Conservation (phyloP, 2,888 invertebrate species). For the Rotaria magnacalcarata region DNA sequence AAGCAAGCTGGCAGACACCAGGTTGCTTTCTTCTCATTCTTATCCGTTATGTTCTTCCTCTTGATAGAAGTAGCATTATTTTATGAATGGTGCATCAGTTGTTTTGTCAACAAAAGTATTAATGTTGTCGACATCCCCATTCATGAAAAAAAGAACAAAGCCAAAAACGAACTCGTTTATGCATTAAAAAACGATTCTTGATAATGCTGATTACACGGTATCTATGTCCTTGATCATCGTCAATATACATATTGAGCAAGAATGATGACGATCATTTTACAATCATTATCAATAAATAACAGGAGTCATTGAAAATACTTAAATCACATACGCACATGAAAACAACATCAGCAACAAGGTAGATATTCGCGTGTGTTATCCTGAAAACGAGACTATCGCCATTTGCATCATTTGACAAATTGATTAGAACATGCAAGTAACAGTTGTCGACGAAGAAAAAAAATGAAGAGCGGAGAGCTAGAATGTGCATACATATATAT, state of each 20-base stretch:
- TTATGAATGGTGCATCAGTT: slow-evolving; percentile 7
- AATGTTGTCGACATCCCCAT: neutral
- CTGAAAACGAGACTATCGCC: slow-evolving; percentile 21
- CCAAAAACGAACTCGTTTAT: neutral
- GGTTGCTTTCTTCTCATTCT: slow-evolving; percentile 10
- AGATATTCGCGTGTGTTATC: neutral
- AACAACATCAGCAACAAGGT: neutral
- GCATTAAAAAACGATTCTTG: neutral
- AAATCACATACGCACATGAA: neutral
- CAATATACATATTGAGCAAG: neutral
- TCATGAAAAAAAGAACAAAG: neutral
- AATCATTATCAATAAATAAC: neutral
- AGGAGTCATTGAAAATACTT: neutral
- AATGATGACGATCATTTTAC: neutral
- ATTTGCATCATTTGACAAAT: slow-evolving; percentile 18
- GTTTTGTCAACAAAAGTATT: neutral
- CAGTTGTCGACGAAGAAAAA: neutral
- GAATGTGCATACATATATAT: neutral
- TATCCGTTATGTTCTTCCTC: neutral
- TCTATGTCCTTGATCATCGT: neutral
- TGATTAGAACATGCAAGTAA: slow-evolving; percentile 2
- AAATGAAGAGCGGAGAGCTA: neutral
- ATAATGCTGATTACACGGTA: slow-evolving; percentile 18
- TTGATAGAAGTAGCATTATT: neutral
- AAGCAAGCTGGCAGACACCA: neutral